A percentile compares a stretch with the other conserved stretches of the same genome.
Conservation (phyloP, 2,797 vertebrate genomes). For the Limnodromus scolopaceus region DNA sequence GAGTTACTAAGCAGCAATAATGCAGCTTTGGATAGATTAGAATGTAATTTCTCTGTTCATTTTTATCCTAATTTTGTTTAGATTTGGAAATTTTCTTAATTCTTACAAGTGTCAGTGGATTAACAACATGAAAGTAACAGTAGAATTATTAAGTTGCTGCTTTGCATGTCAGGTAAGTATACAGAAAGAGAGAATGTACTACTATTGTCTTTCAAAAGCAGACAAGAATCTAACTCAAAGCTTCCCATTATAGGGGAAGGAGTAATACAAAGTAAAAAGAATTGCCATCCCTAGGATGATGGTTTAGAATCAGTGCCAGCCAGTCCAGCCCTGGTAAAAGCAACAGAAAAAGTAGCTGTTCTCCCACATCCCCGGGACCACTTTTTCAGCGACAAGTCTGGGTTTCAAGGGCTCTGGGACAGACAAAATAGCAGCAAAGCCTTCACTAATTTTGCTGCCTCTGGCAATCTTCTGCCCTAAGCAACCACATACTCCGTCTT, state of each 20-base stretch:
- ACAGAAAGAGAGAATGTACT: background rate
- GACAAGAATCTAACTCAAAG: background rate
- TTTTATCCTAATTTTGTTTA: constrained; percentile 18
- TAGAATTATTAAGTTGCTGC: background rate
- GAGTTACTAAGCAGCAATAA: constrained; percentile 43
- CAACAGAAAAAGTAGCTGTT: background rate
- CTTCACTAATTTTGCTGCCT: background rate
- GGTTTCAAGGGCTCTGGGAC: background rate
- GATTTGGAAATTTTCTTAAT: background rate
- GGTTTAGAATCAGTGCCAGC: background rate
- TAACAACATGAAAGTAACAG: background rate
- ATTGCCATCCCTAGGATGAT: background rate
- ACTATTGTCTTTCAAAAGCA: background rate
- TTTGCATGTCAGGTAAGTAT: background rate
- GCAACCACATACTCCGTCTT: background rate
- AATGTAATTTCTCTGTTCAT: background rate
- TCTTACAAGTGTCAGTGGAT: background rate
- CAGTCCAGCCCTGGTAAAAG: background rate
- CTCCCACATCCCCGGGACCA: background rate
- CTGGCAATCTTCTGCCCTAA: background rate
- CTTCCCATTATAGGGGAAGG: background rate
- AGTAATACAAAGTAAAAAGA: background rate
- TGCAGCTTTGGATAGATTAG: constrained; percentile 32
- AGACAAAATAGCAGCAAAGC: background rate
- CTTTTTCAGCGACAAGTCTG: background rate